A percentile compares a stretch with the other conserved stretches of the same genome.
phyloP scores from a whole-genome alignment of 2,888 invertebrate species.

The Chymomyza amoena region DNA sequence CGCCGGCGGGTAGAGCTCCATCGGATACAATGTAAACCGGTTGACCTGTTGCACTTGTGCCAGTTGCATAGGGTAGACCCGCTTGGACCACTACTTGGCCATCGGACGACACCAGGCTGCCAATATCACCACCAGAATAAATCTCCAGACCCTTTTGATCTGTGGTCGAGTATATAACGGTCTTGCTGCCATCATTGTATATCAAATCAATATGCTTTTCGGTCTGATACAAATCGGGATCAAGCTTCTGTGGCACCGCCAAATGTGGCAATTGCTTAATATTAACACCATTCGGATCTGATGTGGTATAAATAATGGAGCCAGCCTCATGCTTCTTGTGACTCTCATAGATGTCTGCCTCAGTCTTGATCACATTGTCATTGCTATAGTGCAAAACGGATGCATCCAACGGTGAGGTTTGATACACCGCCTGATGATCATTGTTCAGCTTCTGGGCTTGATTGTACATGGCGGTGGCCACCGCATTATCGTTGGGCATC shows the following conservation, averaged over 20 bases:
- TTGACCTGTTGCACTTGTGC: constrained; percentile 75
- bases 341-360: constrained; percentile 77
- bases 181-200: constrained; percentile 91
- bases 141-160: constrained; percentile 90
- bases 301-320: constrained; percentile 79
- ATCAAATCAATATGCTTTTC: constrained; percentile 87
- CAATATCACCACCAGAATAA: constrained; percentile 77
- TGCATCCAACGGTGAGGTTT: constrained; percentile 77
- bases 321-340: constrained; percentile 74
- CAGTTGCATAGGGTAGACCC: constrained; percentile 77
- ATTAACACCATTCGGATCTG: constrained; percentile 77
- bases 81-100: constrained; percentile 79
- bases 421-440: constrained; percentile 74
- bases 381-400: constrained; percentile 77
- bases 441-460: constrained; percentile 77
- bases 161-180: constrained; percentile 88
- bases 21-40: constrained; percentile 79
- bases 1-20: constrained; percentile 71
- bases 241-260: constrained; percentile 76
- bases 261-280: constrained; percentile 76
- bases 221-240: constrained; percentile 78
- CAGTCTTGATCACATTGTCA: constrained; percentile 75
- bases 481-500: constrained; percentile 77
- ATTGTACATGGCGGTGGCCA: constrained; percentile 77
- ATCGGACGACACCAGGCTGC: constrained; percentile 77